These are phyloP conservation scores for Otolemur garnettii DNA, from an alignment of 2,113 vertebrate species.

Conservation along the genomic window DNA sequence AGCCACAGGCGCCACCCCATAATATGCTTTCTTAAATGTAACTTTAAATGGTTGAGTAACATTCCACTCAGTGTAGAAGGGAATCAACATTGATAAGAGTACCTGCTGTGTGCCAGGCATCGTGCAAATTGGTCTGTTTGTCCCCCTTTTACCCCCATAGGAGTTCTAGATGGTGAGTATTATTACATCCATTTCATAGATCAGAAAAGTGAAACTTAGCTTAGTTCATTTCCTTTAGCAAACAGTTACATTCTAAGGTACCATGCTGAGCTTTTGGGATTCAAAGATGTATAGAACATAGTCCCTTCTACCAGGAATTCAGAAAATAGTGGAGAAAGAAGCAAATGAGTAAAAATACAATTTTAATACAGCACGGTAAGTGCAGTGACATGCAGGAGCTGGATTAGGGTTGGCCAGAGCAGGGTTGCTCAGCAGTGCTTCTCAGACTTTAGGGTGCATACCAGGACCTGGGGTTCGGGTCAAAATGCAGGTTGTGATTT, in stretches of 20 bases:
- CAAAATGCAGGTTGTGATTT: not conserved
- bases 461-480: not conserved
- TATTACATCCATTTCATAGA: not conserved
- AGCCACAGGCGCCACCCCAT: not conserved
- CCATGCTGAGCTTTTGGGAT: not conserved
- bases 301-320: not conserved
- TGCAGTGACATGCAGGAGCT: not conserved
- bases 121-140: not conserved
- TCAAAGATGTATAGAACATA: slow-evolving; percentile 1
- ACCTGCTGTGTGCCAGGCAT: not conserved
- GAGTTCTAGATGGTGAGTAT: not conserved
- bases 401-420: not conserved
- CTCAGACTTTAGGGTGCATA: not conserved
- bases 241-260: not conserved
- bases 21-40: slow-evolving; percentile 18
- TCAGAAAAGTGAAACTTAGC: slow-evolving; percentile 29
- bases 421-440: not conserved
- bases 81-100: not conserved
- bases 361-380: not conserved
- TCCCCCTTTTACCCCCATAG: not conserved
- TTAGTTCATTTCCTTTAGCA: slow-evolving; percentile 36
- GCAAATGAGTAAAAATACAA: not conserved
- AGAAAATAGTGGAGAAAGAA: slow-evolving; percentile 1
- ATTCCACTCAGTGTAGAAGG: not conserved
- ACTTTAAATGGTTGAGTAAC: slow-evolving; percentile 14